Evolutionary conservation across 2,888 invertebrate species (phyloP).

Genomic region (Disparrhopalites patrizii): DNA sequence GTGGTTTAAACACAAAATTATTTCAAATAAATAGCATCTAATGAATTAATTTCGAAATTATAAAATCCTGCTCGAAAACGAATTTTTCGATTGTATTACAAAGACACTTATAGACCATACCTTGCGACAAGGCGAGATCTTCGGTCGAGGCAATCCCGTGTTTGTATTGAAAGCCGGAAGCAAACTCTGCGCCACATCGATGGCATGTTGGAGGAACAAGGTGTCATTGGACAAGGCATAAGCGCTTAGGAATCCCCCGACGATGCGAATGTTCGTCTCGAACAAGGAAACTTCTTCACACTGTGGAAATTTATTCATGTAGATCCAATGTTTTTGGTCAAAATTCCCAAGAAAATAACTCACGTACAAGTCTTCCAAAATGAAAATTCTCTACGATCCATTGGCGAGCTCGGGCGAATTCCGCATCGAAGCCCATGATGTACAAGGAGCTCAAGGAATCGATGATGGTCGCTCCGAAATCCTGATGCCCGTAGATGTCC

Average conservation of each 20-base stretch:
- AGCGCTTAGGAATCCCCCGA: conserved; percentile 65
- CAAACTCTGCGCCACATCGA: conserved; percentile 83
- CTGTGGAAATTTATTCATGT: neutral
- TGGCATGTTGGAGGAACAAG: conserved; percentile 87
- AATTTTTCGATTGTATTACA: neutral
- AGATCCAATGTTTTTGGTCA: neutral
- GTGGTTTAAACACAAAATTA: too few species aligned
- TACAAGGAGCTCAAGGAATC: conserved; percentile 95
- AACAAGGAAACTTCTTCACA: conserved; percentile 76
- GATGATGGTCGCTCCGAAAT: conserved; percentile 88
- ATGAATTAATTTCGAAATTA: too few species aligned
- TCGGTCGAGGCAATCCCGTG: conserved; percentile 75
- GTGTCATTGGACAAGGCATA: conserved; percentile 92
- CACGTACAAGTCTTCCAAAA: conserved; percentile 55
- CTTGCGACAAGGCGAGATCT: neutral
- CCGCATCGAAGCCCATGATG: conserved; percentile 91
- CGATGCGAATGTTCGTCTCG: conserved; percentile 75
- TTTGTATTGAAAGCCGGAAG: conserved; percentile 96
- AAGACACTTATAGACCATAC: neutral
- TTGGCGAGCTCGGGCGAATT: conserved; percentile 86
- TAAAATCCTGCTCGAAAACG: neutral
- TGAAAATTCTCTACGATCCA: conserved; percentile 85
- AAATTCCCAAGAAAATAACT: neutral
- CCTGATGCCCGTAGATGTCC: conserved; percentile 74
- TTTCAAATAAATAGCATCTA: too few species aligned